Conservation (phyloP, 2,113 vertebrate species). For the Sphaerodactylus townsendi region DNA sequence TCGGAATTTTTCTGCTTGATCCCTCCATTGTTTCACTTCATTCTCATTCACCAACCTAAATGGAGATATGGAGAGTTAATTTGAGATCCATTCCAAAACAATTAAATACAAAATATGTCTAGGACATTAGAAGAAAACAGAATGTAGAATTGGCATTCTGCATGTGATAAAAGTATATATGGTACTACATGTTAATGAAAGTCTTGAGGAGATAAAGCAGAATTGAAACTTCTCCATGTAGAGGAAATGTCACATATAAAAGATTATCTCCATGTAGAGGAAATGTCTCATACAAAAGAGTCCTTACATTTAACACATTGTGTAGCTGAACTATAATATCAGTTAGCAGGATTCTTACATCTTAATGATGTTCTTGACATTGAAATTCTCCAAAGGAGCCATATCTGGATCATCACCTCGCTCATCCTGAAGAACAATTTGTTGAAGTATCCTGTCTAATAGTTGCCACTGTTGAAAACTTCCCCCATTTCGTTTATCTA, state of each 20-base stretch:
- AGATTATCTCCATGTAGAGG: neutral
- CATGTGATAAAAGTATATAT: neutral
- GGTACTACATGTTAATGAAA: neutral
- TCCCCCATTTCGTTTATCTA: slow-evolving; percentile 89
- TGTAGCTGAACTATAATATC: slow-evolving; percentile 8
- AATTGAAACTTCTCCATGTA: neutral
- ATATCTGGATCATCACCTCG: slow-evolving; percentile 90
- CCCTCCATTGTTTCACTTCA: slow-evolving; percentile 94
- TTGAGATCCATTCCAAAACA: slow-evolving; percentile 17
- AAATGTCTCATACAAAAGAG: neutral
- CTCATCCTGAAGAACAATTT: slow-evolving; percentile 95
- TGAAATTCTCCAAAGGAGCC: slow-evolving; percentile 93
- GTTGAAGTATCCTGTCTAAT: slow-evolving; percentile 94
- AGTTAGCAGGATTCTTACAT: slow-evolving; percentile 81
- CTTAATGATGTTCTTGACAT: slow-evolving; percentile 94
- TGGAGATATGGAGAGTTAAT: slow-evolving; percentile 1
- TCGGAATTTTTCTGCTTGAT: slow-evolving; percentile 96
- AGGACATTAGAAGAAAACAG: slow-evolving; percentile 12
- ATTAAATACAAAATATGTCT: neutral
- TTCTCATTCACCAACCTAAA: slow-evolving; percentile 96
- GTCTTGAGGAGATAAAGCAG: too few species aligned
- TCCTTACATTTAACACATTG: neutral
- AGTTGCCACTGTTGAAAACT: slow-evolving; percentile 95
- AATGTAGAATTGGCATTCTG: neutral
- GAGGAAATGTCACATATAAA: neutral